These are phyloP conservation scores for Myxocyprinus asiaticus DNA, from an alignment of 2,113 vertebrate genomes.

Conservation along the genomic window DNA sequence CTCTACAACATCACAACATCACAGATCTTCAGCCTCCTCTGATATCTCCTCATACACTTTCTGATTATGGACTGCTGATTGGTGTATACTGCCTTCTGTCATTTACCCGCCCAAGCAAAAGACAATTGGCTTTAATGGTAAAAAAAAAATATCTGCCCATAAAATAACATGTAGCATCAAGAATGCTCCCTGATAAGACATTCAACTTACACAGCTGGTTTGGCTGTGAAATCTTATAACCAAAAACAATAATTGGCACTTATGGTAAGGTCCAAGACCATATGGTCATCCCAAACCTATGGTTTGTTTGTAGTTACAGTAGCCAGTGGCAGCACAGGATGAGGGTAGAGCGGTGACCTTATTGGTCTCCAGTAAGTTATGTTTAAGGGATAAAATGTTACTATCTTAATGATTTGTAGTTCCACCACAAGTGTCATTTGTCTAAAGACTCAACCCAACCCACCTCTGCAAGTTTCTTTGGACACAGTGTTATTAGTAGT, in stretches of 20 bases:
- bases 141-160: too few relatives aligned
- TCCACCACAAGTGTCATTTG: too few relatives aligned
- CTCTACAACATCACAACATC: constrained; percentile 35
- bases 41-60: not conserved
- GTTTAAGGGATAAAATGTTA: too few relatives aligned
- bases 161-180: too few relatives aligned
- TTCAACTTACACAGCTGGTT: too few relatives aligned
- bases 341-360: too few relatives aligned
- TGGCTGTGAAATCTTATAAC: too few relatives aligned
- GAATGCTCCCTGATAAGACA: too few relatives aligned
- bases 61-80: not conserved
- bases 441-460: too few relatives aligned
- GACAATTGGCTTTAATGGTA: too few relatives aligned
- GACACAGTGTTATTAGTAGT: not conserved
- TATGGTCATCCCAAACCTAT: not conserved
- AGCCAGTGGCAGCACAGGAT: not conserved
- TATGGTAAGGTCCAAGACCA: not conserved
- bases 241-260: constrained; percentile 9
- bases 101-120: not conserved
- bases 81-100: not conserved
- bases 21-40: constrained; percentile 23
- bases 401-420: too few relatives aligned
- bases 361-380: too few relatives aligned
- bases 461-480: not conserved
- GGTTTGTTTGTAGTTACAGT: not conserved